phyloP scores from a whole-genome alignment of 2,797 vertebrate species.

The Ibycter americanus region DNA sequence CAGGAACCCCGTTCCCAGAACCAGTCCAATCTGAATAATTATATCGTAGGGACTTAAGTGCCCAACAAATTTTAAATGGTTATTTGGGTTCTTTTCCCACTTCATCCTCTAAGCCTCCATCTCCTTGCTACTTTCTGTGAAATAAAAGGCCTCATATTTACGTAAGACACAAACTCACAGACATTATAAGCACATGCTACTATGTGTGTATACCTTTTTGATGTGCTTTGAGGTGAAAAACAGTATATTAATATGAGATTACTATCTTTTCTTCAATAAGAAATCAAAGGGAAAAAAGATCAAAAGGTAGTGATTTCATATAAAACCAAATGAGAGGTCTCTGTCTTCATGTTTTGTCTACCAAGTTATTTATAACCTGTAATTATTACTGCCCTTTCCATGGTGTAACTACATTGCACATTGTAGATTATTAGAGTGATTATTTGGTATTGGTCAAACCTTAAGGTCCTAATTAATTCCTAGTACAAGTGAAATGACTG shows the following conservation, averaged over 20 bases:
- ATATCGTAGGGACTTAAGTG: not conserved
- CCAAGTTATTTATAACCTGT: slow-evolving; percentile 33
- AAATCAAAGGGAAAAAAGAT: slow-evolving; percentile 26
- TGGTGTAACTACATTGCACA: not conserved
- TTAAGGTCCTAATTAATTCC: slow-evolving; percentile 14
- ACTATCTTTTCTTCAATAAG: slow-evolving; percentile 14
- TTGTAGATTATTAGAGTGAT: not conserved
- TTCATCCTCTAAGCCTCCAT: not conserved
- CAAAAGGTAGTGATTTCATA: slow-evolving; percentile 9
- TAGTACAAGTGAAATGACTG: not conserved
- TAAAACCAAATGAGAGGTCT: not conserved
- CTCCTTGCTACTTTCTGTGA: not conserved
- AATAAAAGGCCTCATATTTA: not conserved
- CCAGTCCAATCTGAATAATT: not conserved
- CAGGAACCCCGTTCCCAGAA: not conserved
- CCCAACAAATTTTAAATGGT: not conserved
- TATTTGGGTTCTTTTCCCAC: not conserved
- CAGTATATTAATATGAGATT: slow-evolving; percentile 20
- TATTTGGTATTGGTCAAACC: not conserved
- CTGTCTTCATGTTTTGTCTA: not conserved
- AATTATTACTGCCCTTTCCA: not conserved
- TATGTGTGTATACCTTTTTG: not conserved
- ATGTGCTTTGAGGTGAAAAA: slow-evolving; percentile 10
- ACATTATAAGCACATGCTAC: not conserved
- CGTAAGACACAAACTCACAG: not conserved